Conservation (phyloP, 1,140 invertebrate species). For the Drosophila nannoptera region DNA sequence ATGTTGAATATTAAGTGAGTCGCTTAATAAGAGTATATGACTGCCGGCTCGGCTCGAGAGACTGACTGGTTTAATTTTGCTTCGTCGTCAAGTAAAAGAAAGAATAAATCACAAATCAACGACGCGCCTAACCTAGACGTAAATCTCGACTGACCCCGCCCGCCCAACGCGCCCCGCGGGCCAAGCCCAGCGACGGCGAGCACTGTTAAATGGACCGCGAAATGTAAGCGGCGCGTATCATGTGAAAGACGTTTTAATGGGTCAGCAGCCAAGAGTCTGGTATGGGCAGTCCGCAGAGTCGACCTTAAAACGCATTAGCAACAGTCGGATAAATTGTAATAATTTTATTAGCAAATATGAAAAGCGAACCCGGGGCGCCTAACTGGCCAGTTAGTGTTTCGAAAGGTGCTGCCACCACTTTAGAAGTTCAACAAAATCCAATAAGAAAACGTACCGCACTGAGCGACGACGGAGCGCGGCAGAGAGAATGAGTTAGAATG, state of each 20-base stretch:
- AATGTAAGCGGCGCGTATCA: constrained; percentile 62
- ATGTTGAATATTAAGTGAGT: neutral
- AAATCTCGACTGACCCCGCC: neutral
- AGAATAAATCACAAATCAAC: constrained; percentile 47
- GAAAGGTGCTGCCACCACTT: constrained; percentile 69
- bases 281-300: constrained; percentile 4
- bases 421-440: constrained; percentile 61
- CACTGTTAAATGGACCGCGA: constrained; percentile 66
- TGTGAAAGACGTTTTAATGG: constrained; percentile 64
- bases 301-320: constrained; percentile 77
- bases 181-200: constrained; percentile 16
- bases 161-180: neutral
- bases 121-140: constrained; percentile 22
- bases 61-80: neutral
- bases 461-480: neutral
- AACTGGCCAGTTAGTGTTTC: constrained; percentile 52
- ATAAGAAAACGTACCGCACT: constrained; percentile 27
- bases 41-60: neutral
- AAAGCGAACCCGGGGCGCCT: constrained; percentile 39
- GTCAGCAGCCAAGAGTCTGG: constrained; percentile 45
- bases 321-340: constrained; percentile 62
- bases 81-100: constrained; percentile 7
- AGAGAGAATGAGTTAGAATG: neutral
- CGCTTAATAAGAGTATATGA: neutral
- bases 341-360: constrained; percentile 76